Evolutionary conservation across 1,140 invertebrate species (phyloP).

Genomic region (Cherax destructor): DNA sequence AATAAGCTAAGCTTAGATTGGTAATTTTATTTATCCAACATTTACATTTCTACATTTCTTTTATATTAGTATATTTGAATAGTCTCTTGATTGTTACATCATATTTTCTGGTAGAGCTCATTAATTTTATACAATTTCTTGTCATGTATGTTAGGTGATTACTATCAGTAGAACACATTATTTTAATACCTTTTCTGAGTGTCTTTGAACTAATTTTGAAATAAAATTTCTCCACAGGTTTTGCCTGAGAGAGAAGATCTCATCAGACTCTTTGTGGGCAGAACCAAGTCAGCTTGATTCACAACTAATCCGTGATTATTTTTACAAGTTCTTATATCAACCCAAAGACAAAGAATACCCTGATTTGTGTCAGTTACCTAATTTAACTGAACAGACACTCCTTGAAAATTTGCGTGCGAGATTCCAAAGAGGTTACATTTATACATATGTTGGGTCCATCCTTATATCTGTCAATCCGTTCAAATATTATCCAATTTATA

Average conservation of each 20-base stretch:
- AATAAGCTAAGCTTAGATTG: too few species aligned
- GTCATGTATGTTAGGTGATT: too few species aligned
- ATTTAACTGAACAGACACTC: constrained; percentile 94
- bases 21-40: too few species aligned
- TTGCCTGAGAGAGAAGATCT: constrained; percentile 88
- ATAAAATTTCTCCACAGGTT: constrained; percentile 78
- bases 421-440: constrained; percentile 94
- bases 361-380: constrained; percentile 93
- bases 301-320: constrained; percentile 91
- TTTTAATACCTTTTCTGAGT: background rate
- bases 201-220: too few species aligned
- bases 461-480: constrained; percentile 91
- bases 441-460: constrained; percentile 97
- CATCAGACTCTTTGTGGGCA: constrained; percentile 85
- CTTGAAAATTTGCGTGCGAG: constrained; percentile 92
- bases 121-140: too few species aligned
- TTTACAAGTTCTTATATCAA: constrained; percentile 92
- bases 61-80: too few species aligned
- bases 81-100: too few species aligned
- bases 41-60: too few species aligned
- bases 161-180: background rate
- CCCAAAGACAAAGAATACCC: constrained; percentile 85
- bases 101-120: too few species aligned
- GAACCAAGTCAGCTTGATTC: constrained; percentile 90
- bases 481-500: constrained; percentile 96